Base-by-base conservation (phyloP, 2,888 invertebrate species). In the Flexamia atlantica region DNA sequence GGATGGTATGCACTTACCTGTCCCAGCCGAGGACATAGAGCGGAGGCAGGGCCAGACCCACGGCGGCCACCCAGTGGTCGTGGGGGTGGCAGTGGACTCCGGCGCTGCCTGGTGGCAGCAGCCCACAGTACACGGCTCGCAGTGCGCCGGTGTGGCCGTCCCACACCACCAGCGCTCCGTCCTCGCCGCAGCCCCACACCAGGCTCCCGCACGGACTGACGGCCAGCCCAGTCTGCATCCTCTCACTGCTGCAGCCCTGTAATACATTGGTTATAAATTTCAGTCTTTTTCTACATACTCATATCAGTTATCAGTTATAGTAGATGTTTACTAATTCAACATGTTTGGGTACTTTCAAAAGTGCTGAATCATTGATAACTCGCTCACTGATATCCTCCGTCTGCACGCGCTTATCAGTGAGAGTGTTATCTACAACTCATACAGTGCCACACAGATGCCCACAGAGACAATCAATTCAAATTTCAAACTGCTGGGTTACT, bases 151-250 rank as follows among this genome's bases (percentile, higher is more conserved):
- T 93, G 86, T 93, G 92, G 20, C 92, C 89, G 88, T 93, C 92
- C 94, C 95, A 95, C 9, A 93, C 91, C 87, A 92, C 92, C 4
- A 94, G 89, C 20, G 90, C 90, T 23, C 93, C 92, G 88, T 94
- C 93, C 88, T 94, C 94, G 87, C 93, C 92, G 2, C 94, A 94
- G 79, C 92, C 91, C 81, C 94, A 90, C 40, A 95, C 90, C 84
- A 93, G 91, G 30, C 91, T 91, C 10, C 94, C 94, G 89, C 95
- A 95, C 0, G 94, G 93, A 9, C 93, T 92, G 79, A 94, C 90
- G 57, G 91, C 91, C 85, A 93, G 92, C 81, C 90, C 90, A 12
- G 92, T 91, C 88, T 93, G 92, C 64, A 92, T 89, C 85, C 92
- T 92, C 86, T 86, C 87, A 79, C 87, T 88, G 23, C 86, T 85